Conservation (phyloP, 2,797 vertebrate species). For the Sebastes nivosus region DNA sequence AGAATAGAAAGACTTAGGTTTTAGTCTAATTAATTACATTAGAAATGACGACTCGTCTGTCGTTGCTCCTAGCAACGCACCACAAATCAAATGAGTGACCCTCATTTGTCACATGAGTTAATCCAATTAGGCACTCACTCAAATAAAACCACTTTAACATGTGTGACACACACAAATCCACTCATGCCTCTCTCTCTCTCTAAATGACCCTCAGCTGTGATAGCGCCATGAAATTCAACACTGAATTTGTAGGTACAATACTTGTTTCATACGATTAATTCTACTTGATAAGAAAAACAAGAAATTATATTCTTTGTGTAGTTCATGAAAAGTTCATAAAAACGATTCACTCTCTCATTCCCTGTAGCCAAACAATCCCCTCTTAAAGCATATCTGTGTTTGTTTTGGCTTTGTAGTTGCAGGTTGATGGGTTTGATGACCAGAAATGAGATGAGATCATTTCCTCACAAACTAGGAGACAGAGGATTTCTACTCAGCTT, state of each 20-base stretch:
- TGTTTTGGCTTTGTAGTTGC: neutral
- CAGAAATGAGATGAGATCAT: neutral
- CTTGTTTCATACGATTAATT: neutral
- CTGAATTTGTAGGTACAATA: neutral
- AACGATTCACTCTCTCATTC: neutral
- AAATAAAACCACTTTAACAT: slow-evolving; percentile 32
- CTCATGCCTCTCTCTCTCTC: neutral
- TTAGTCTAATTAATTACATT: slow-evolving; percentile 67
- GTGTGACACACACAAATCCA: neutral
- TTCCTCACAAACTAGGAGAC: neutral
- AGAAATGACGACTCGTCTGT: slow-evolving; percentile 51
- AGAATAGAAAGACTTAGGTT: slow-evolving; percentile 1
- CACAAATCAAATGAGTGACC: slow-evolving; percentile 63
- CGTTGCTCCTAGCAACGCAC: slow-evolving; percentile 17
- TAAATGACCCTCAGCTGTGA: neutral
- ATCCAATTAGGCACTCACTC: slow-evolving; percentile 53
- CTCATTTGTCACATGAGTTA: slow-evolving; percentile 52
- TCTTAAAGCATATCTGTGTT: neutral
- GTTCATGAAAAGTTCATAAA: neutral
- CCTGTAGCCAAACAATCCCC: neutral
- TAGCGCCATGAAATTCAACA: neutral
- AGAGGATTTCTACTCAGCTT: neutral
- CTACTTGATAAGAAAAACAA: neutral
- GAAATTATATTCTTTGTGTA: neutral
- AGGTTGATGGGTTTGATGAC: neutral